phyloP scores from a whole-genome alignment of 2,113 vertebrate genomes.

The Chionodraco myersi region DNA sequence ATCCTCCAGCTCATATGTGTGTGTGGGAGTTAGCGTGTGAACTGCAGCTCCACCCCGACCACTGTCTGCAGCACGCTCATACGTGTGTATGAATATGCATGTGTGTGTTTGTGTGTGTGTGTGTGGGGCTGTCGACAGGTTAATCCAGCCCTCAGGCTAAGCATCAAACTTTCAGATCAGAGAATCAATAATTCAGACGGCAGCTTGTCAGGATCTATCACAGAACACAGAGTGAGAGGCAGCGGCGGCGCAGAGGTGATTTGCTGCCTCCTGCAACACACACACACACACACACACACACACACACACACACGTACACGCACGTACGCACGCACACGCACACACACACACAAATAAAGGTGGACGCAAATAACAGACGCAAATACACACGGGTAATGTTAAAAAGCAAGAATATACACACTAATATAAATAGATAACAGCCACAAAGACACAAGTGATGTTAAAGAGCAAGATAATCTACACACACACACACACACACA shows the following conservation, averaged over 20 bases:
- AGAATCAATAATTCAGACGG: conserved; percentile 83
- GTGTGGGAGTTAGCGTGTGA: conserved; percentile 27
- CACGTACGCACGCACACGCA: conserved; percentile 16
- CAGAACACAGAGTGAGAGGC: conserved; percentile 66
- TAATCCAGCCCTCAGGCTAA: conserved; percentile 81
- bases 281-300: conserved; percentile 36
- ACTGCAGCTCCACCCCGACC: conserved; percentile 32
- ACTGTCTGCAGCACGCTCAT: conserved; percentile 29
- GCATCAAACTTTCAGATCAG: conserved; percentile 84
- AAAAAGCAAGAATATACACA: conserved; percentile 13
- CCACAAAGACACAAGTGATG: neutral
- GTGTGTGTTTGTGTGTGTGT: conserved; percentile 42
- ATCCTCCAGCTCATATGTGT: conserved; percentile 3
- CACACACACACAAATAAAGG: neutral
- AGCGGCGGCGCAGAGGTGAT: conserved; percentile 69
- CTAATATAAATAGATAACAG: too few species aligned
- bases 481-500: conserved; percentile 18
- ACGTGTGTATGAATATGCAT: conserved; percentile 65
- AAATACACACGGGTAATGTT: neutral
- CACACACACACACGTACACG: too few species aligned
- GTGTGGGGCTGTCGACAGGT: conserved; percentile 75
- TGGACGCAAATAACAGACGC: conserved; percentile 14
- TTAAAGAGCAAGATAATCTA: too few species aligned
- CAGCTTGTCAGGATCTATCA: conserved; percentile 80
- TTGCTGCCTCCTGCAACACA: conserved; percentile 50